Percentiles rank a stretch among this genome's conserved stretches.
Conservation (phyloP, 2,113 vertebrate species). For the Sylvietta virens region DNA sequence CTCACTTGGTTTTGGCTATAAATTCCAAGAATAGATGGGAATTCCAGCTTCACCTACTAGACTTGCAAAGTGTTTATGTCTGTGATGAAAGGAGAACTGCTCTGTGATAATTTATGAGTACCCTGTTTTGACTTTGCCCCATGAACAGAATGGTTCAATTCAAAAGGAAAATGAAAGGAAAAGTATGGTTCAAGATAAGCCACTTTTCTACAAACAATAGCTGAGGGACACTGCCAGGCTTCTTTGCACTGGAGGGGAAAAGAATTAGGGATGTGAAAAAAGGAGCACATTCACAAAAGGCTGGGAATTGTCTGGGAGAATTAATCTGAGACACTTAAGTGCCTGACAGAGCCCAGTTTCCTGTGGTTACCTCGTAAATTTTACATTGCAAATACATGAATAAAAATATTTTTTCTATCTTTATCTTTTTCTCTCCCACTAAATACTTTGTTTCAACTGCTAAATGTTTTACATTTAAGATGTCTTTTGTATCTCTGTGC, state of each 20-base stretch:
- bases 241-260: slow-evolving; percentile 9
- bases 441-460: neutral
- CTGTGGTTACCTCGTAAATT: neutral
- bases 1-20: neutral
- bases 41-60: neutral
- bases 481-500: neutral
- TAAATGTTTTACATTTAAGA: neutral
- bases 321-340: neutral
- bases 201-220: slow-evolving; percentile 46
- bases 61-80: neutral
- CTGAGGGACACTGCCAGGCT: slow-evolving; percentile 38
- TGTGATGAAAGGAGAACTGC: neutral
- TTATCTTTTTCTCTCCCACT: neutral
- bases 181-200: slow-evolving; percentile 51
- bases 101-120: neutral
- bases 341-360: neutral
- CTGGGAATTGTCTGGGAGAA: neutral
- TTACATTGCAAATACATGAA: neutral
- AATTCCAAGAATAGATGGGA: neutral
- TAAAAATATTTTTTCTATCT: neutral
- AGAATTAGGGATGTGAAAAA: slow-evolving; percentile 19
- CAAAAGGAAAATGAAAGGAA: slow-evolving; percentile 56
- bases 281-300: neutral
- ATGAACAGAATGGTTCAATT: slow-evolving; percentile 16
- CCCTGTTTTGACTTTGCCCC: slow-evolving; percentile 16